Evolutionary conservation across 2,113 vertebrate species (phyloP).

Genomic region (Elachura formosa): DNA sequence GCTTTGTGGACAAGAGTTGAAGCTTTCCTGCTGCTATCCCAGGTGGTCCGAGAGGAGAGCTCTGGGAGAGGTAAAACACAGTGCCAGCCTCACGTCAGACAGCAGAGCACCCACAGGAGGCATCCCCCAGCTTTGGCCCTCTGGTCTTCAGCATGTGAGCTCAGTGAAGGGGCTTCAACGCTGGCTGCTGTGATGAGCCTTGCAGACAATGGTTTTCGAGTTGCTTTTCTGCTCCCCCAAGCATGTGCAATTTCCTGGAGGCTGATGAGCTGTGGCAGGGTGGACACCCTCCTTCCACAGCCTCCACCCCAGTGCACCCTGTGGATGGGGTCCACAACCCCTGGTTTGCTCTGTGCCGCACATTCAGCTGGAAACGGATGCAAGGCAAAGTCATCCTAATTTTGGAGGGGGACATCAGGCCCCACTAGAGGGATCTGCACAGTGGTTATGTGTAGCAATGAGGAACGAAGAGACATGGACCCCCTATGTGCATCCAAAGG

Average conservation of each 20-base stretch:
- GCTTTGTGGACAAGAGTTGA: neutral
- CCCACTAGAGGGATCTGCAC: neutral
- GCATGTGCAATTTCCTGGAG: fast-evolving
- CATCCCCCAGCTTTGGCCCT: neutral
- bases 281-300: neutral
- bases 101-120: neutral
- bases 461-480: too few relatives aligned
- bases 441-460: neutral
- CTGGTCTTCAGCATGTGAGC: neutral
- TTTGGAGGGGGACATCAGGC: neutral
- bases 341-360: fast-evolving
- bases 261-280: neutral
- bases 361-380: neutral
- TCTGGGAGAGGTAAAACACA: neutral
- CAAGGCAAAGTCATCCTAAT: neutral
- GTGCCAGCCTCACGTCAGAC: fast-evolving
- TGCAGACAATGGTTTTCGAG: neutral
- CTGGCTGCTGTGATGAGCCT: neutral
- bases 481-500: too few relatives aligned
- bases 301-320: neutral
- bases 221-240: neutral
- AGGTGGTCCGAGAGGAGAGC: neutral
- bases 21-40: neutral
- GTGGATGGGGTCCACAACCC: fast-evolving
- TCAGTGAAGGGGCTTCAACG: neutral